Evolutionary conservation across 2,888 invertebrate species (phyloP).

Genomic region (Trimorus sp.): DNA sequence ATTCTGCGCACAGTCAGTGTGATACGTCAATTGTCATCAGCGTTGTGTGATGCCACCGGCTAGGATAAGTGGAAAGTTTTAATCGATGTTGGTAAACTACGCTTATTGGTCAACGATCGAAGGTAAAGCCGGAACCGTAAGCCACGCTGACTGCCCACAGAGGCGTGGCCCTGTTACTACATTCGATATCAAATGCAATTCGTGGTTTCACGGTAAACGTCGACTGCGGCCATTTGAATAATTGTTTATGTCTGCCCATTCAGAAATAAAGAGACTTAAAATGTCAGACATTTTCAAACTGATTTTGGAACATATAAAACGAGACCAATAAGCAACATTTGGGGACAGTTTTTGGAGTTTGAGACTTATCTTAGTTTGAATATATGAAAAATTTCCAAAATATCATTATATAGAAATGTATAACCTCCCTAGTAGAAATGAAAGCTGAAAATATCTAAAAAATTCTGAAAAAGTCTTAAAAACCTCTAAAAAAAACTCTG

Average conservation of each 20-base stretch:
- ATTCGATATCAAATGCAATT: slow-evolving; percentile 76
- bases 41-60: slow-evolving; percentile 42
- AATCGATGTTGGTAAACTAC: slow-evolving; percentile 63
- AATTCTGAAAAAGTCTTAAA: too few relatives aligned
- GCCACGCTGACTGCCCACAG: slow-evolving; percentile 72
- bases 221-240: slow-evolving; percentile 78
- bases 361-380: too few relatives aligned
- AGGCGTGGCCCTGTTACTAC: slow-evolving; percentile 77
- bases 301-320: too few relatives aligned
- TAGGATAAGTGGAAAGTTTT: slow-evolving; percentile 61
- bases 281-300: too few relatives aligned
- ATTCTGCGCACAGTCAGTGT: too few relatives aligned
- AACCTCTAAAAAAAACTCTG: too few relatives aligned
- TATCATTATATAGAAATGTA: too few relatives aligned
- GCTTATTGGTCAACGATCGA: slow-evolving; percentile 67
- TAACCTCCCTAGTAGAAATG: too few relatives aligned
- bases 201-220: slow-evolving; percentile 77
- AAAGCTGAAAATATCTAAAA: too few relatives aligned
- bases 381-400: too few relatives aligned
- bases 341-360: too few relatives aligned
- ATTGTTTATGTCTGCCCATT: slow-evolving; percentile 71
- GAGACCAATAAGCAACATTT: slow-evolving; percentile 5
- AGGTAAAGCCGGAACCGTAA: slow-evolving; percentile 76
- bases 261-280: too few relatives aligned
- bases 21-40: slow-evolving; percentile 17